Conservation (phyloP, 2,797 vertebrate genomes). For the Gallinago stenura region DNA sequence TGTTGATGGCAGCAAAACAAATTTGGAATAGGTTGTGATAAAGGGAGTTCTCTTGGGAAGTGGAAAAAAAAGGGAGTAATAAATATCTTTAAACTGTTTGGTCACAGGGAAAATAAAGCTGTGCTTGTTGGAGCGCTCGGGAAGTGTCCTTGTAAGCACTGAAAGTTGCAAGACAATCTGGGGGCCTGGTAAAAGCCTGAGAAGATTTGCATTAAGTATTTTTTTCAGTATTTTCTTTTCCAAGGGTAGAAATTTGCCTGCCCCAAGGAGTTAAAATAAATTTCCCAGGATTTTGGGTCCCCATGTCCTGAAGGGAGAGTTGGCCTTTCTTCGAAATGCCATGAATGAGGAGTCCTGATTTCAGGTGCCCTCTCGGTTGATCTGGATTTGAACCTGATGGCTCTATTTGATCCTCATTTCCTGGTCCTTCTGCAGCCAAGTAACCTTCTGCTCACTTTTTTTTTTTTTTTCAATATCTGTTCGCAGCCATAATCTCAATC, state of each 20-base stretch:
- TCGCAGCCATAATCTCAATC: not conserved
- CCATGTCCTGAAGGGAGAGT: not conserved
- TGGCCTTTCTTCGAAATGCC: not conserved
- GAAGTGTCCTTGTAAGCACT: not conserved
- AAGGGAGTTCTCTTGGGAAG: slow-evolving; percentile 2
- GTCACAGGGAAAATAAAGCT: not conserved
- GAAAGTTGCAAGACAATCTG: not conserved
- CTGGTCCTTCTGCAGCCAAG: not conserved
- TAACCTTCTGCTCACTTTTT: not conserved
- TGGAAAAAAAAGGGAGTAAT: not conserved
- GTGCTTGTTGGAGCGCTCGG: not conserved
- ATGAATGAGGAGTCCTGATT: not conserved
- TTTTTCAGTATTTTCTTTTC: not conserved
- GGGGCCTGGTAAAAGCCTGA: not conserved
- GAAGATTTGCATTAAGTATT: not conserved
- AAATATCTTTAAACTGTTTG: not conserved
- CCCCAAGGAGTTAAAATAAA: not conserved
- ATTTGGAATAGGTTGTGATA: slow-evolving; percentile 2
- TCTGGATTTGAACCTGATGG: not conserved
- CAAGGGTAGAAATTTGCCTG: not conserved
- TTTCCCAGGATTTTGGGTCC: not conserved
- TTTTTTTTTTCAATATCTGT: not conserved
- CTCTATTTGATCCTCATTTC: not conserved
- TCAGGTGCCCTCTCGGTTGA: not conserved
- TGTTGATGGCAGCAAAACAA: slow-evolving; percentile 45